A percentile compares a stretch with the other conserved stretches of the same genome.
These are phyloP conservation scores for Thysanoteuthis rhombus DNA, from an alignment of 2,888 invertebrate genomes.

Conservation along the genomic window DNA sequence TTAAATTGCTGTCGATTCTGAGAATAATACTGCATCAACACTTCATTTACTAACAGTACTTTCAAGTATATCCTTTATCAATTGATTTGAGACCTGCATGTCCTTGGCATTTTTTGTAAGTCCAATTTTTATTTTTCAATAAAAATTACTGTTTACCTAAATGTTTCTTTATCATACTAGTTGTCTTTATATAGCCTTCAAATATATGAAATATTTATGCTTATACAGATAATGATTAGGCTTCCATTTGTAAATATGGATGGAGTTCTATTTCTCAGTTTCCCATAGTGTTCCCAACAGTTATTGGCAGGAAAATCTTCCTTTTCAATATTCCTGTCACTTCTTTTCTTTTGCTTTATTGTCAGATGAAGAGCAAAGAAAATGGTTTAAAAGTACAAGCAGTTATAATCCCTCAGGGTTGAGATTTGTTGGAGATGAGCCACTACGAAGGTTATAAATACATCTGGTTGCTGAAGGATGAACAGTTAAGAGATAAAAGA, in stretches of 20 bases:
- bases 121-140: no score
- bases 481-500: not conserved
- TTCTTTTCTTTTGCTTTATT: not conserved
- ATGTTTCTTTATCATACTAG: no score
- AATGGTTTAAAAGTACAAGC: not conserved
- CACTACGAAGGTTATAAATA: not conserved
- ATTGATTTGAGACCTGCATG: no score
- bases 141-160: no score
- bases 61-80: no score
- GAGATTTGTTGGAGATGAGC: not conserved
- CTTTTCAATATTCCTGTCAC: not conserved
- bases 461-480: not conserved
- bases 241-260: not conserved
- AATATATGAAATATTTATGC: no score
- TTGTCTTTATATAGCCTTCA: no score
- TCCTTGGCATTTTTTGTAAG: no score
- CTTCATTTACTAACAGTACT: no score
- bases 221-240: no score
- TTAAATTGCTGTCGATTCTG: no score
- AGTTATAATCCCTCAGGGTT: not conserved
- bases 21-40: no score
- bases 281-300: not conserved
- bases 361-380: not conserved
- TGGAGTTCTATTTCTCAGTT: not conserved
- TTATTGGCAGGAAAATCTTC: not conserved